Base-by-base conservation (phyloP, 2,113 vertebrate species). In the Corvus moneduloides region DNA sequence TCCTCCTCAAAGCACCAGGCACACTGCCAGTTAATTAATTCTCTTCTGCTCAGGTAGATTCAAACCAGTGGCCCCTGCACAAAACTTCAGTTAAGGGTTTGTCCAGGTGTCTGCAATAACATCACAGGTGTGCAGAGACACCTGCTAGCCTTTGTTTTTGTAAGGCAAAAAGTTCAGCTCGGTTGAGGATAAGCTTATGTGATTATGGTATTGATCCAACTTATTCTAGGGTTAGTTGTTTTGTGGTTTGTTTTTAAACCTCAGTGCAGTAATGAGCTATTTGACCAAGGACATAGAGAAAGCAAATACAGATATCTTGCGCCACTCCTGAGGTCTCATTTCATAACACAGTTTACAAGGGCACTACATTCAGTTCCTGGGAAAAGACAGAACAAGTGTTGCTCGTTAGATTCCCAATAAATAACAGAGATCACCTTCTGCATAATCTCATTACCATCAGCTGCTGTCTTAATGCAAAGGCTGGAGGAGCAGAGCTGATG, bases 1-100 rank as follows among this genome's bases (percentile, higher is more conserved):
- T 35, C 8, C 0, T 51, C 13, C 39, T 49, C 59, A 68, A 49
- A 69, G 48, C 46, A 30, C 0, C 0, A 58, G 11, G 37, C 59
- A 73, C 46, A 18, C 6, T 15, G 7, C 12, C 12, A 54, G 24
- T 12, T 8, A 90, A 44, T 19, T 5, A 90, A 49, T 35, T 82
- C 62, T 9, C 22, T 43, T 63, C 69, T 51, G n/a, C 59, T 84
- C 37, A 7, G 22, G 55, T 48, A 89, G 43, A 78, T 43, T 51
- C n/a, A 55, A 85, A 72, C 3, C 27, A 33, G 23, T 2, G 5
- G 35, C 88, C 85, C 66, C 71, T 63, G 56, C 7, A 27, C 13
- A 13, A 54, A 77, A 56, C 20, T 78, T 59, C 52, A 67, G 10
- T 33, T 24, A 55, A 72, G 44, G 15, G 28, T 61, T 89, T 67